Evolutionary conservation across 2,113 vertebrate genomes (phyloP), one percentile per base, ranked within the genome.

Genomic region (Ameiurus melas): DNA sequence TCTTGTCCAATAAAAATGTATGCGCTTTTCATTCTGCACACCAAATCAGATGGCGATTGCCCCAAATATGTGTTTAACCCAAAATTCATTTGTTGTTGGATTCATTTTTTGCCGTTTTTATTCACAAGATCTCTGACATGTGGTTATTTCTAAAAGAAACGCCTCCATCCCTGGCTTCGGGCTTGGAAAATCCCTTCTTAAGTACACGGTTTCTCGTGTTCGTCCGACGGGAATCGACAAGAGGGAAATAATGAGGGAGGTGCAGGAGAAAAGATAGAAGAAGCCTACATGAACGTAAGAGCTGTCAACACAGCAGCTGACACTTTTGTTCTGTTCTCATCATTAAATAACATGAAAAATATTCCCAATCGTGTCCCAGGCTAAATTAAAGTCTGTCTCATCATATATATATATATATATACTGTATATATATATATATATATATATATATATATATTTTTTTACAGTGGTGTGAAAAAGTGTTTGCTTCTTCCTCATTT

Each of bases 211-310:
- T 51, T 47, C 43, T 47, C 22, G 5, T 47, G 39, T 75, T 47
- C 22, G 19, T 75, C 71, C 43, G 71, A 75, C 12, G 20, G 71
- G 36, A 75, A 75, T 75, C 43, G 22, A 86, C 60, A 90, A 90
- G 89, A 90, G 77, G 30, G 89, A 89, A 90, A 89, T 85, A 30
- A 36, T 30, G 57, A 10, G 68, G 70, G 86, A 89, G 89, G 90
- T 13, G 33, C 20, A 9, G 20, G 14, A 30, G 19, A 33, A 80
- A 62, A 51, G 58, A 93, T 89, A 90, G 30, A 3, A 27, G 8
- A 19, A 43, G 51, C 25, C 64, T 33, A 13, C 83, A 84, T 83
- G 64, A 30, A 20, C 8, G 13, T 3, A 55, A 57, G 51, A 53
- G 51, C 66, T 55, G 64, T 85, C 64, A 70, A 9, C 2, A 22